Conservation (phyloP, 1,140 invertebrate species). For the Diplogasteroides magnus region DNA sequence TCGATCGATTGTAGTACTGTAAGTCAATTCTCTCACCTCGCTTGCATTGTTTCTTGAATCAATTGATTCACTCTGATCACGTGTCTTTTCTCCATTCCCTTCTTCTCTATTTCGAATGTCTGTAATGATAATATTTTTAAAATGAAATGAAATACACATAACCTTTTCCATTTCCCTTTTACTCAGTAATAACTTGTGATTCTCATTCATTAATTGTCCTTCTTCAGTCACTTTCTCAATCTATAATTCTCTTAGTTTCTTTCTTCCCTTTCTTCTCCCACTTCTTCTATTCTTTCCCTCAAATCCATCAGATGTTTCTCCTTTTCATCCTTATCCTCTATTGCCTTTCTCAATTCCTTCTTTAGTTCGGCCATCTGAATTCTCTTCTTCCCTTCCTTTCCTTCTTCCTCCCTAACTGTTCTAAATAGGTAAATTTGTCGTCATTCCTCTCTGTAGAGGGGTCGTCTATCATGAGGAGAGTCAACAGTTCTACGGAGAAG, state of each 20-base stretch:
- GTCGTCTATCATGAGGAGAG: too few species aligned
- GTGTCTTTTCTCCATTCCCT: slow-evolving; percentile 41
- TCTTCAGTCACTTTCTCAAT: slow-evolving; percentile 34
- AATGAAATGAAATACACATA: neutral
- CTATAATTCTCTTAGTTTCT: slow-evolving; percentile 6
- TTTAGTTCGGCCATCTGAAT: slow-evolving; percentile 6
- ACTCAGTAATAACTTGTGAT: slow-evolving; percentile 34
- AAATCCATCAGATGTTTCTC: slow-evolving; percentile 46
- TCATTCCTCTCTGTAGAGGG: too few species aligned
- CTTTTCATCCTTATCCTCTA: slow-evolving; percentile 34
- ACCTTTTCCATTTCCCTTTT: slow-evolving; percentile 4
- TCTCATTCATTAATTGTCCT: slow-evolving; percentile 36
- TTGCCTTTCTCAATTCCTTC: slow-evolving; percentile 29
- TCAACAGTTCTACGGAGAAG: too few species aligned
- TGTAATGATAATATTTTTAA: neutral
- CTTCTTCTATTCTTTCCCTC: slow-evolving; percentile 49
- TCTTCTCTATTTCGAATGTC: slow-evolving; percentile 34
- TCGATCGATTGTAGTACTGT: neutral
- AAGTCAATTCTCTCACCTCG: slow-evolving; percentile 25
- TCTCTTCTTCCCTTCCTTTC: slow-evolving; percentile 38
- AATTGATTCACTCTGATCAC: slow-evolving; percentile 47
- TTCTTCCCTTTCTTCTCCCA: slow-evolving; percentile 32
- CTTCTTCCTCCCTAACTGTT: too few species aligned
- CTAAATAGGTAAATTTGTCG: too few species aligned
- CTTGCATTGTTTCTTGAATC: slow-evolving; percentile 44